phyloP scores from a whole-genome alignment of 2,113 vertebrate species.

The Henicopernis longicauda region DNA sequence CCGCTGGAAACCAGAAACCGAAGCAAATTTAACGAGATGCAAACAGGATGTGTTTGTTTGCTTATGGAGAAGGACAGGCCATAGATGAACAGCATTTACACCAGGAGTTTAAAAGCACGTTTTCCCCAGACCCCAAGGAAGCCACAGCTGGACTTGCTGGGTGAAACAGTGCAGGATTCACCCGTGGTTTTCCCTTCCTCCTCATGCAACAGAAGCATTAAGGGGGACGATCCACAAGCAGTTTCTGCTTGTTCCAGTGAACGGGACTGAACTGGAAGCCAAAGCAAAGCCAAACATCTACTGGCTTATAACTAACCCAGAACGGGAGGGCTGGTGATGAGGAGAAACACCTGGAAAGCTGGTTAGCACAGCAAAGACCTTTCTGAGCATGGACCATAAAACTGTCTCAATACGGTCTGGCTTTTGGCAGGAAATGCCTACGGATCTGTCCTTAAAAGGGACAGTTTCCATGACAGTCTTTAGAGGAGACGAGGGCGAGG shows the following conservation, averaged over 20 bases:
- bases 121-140: not conserved
- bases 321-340: not conserved
- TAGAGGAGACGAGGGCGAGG: not conserved
- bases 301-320: not conserved
- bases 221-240: no score
- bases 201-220: rapidly evolving
- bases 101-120: not conserved
- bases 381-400: not conserved
- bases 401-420: rapidly evolving
- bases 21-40: rapidly evolving
- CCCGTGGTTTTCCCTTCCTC: no score
- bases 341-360: not conserved
- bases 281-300: not conserved
- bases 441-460: not conserved
- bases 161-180: not conserved
- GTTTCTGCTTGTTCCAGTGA: not conserved
- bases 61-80: not conserved
- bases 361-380: not conserved
- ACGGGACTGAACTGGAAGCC: not conserved
- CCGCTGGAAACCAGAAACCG: not conserved
- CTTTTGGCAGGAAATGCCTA: not conserved
- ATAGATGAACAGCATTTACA: no score
- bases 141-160: not conserved
- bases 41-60: not conserved
- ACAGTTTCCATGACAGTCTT: not conserved